Evolutionary conservation across 2,113 vertebrate species (phyloP).

Genomic region (Takifugu bimaculatus): DNA sequence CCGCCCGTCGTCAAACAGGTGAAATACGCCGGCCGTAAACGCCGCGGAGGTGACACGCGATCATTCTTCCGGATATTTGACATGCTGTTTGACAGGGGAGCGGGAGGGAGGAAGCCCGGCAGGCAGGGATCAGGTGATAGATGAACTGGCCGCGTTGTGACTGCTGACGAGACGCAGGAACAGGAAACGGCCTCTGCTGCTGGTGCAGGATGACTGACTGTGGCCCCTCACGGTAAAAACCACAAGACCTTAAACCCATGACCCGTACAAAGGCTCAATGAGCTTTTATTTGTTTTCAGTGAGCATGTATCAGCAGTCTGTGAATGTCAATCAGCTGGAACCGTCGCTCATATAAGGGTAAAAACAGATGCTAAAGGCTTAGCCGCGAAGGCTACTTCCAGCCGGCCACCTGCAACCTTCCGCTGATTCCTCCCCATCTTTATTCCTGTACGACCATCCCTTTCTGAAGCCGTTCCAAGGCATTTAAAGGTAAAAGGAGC

Average conservation of each 20-base stretch:
- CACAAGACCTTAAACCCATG: constrained; percentile 23
- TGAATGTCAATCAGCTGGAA: constrained; percentile 54
- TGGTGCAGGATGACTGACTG: constrained; percentile 36
- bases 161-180: constrained; percentile 28
- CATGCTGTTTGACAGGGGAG: constrained; percentile 56
- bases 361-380: constrained; percentile 58
- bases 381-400: constrained; percentile 62
- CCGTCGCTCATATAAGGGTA: constrained; percentile 54
- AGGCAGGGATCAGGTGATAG: constrained; percentile 29
- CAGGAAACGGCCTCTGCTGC: constrained; percentile 7
- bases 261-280: constrained; percentile 27
- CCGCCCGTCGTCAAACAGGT: constrained; percentile 50
- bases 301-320: constrained; percentile 49
- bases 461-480: constrained; percentile 55
- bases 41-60: constrained; percentile 46
- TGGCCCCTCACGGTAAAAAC: constrained; percentile 29
- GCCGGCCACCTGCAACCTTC: constrained; percentile 36
- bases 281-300: constrained; percentile 61
- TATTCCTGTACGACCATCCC: constrained; percentile 20
- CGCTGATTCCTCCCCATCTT: constrained; percentile 9
- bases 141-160: constrained; percentile 30
- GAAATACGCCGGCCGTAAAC: constrained; percentile 51
- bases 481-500: constrained; percentile 27
- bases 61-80: constrained; percentile 46
- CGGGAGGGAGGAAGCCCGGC: constrained; percentile 20